A percentile compares a stretch with the other conserved stretches of the same genome.
phyloP scores from a whole-genome alignment of 2,797 vertebrate genomes.

The Clarias pachynema region DNA sequence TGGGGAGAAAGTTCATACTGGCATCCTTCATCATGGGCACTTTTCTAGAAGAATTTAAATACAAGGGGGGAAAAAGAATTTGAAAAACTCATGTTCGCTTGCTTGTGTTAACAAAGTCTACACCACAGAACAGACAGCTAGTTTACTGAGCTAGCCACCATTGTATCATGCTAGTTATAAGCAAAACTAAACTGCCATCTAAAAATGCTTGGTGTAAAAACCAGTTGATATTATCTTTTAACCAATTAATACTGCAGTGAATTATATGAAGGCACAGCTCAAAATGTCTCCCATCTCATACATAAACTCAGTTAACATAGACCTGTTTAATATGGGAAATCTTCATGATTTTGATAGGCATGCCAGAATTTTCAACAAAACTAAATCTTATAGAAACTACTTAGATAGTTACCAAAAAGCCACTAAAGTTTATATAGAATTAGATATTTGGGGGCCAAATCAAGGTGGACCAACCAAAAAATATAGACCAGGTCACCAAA shows the following conservation, averaged over 20 bases:
- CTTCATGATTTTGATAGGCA: neutral
- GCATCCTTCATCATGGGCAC: constrained; percentile 24
- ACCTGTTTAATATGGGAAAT: neutral
- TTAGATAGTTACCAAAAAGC: neutral
- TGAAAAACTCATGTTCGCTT: neutral
- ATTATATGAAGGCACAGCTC: neutral
- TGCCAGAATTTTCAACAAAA: neutral
- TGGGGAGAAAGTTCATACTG: constrained; percentile 25
- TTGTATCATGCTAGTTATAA: neutral
- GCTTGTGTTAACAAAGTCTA: neutral
- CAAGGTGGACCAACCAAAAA: neutral
- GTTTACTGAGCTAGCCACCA: neutral
- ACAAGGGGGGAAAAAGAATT: neutral
- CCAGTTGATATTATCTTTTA: neutral
- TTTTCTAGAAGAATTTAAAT: constrained; percentile 25
- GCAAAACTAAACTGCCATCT: neutral
- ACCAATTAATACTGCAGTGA: neutral
- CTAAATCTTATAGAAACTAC: neutral
- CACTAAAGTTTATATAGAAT: neutral
- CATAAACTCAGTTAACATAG: neutral
- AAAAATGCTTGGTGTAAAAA: neutral
- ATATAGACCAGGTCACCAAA: too few relatives aligned
- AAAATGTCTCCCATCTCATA: neutral
- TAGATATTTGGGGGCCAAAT: neutral
- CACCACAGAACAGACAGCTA: neutral